These are phyloP conservation scores for Syritta pipiens DNA, from an alignment of 2,888 invertebrate genomes.

Conservation along the genomic window DNA sequence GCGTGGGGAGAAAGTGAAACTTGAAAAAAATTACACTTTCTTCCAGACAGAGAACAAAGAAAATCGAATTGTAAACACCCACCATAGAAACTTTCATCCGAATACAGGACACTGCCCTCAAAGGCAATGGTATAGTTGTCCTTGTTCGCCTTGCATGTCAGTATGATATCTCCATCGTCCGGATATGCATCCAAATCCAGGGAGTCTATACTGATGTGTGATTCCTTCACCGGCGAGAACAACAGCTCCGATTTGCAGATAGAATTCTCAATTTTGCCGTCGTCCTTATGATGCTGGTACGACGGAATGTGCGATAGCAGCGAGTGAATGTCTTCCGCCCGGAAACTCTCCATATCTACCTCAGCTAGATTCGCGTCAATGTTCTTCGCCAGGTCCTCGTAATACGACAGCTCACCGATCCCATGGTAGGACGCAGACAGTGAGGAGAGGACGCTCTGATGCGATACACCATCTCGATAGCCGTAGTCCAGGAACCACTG, in stretches of 20 bases:
- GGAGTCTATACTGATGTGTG: constrained; percentile 91
- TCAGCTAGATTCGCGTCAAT: constrained; percentile 96
- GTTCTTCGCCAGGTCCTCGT: constrained; percentile 92
- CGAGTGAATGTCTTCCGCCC: constrained; percentile 94
- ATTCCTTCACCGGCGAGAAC: constrained; percentile 94
- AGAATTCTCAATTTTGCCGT: constrained; percentile 85
- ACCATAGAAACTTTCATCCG: constrained; percentile 89
- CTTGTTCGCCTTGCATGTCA: constrained; percentile 95
- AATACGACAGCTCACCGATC: constrained; percentile 84
- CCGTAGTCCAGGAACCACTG: constrained; percentile 95
- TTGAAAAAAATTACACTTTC: constrained; percentile 23
- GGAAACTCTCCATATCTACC: constrained; percentile 96
- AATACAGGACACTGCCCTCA: constrained; percentile 92
- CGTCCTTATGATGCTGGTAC: constrained; percentile 82
- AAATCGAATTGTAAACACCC: constrained; percentile 58
- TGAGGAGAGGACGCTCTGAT: constrained; percentile 90
- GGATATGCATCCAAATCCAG: constrained; percentile 90
- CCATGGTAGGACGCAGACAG: constrained; percentile 90
- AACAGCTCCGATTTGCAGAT: constrained; percentile 94
- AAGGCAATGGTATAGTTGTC: constrained; percentile 97
- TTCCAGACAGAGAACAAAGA: constrained; percentile 13
- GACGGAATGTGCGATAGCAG: constrained; percentile 88
- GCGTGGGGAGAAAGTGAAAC: constrained; percentile 42
- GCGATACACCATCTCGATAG: constrained; percentile 88
- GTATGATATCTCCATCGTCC: constrained; percentile 90